Evolutionary conservation across 2,113 vertebrate species (phyloP), one percentile per base, ranked within the genome.

Genomic region (Scytalopus superciliaris): DNA sequence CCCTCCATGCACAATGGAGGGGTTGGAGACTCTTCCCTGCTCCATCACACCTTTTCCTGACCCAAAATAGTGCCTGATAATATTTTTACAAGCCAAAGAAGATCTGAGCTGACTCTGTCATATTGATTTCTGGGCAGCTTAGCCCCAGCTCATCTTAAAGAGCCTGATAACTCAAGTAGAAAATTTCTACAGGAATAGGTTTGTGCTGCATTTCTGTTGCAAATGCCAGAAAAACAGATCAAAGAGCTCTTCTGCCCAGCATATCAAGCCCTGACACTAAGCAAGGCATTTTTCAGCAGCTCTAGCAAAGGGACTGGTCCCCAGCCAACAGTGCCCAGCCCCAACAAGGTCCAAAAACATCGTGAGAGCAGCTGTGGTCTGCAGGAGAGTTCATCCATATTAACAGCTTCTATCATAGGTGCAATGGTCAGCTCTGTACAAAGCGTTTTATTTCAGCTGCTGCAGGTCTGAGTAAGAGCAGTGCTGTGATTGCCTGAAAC

Each of bases 351-450:
- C 39, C 7, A 10, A 40, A 78, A 31, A 21, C 47, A 25, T 3
- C 0, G 0, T 2, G 30, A 62, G 50, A 30, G 60, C 37, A 19
- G 86, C 37, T 1, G 1, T 23, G 47, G 19, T 19, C 28, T 3
- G 31, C 3, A 8, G 81, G 39, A 42, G 30, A 24, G 7, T 8
- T 3, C 1, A 1, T 15, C 68, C 23, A 0, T 4, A 17, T 1
- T 3, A 3, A n/a, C 10, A 9, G 28, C 10, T 79, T 50, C 72
- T 17, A 0, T 7, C 0, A 0, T 7, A 30, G 31, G 14, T 53
- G 68, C 68, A 2, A 3, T 37, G 55, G 7, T 33, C 63, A 55
- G 49, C 49, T 73, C 42, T 24, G 7, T 6, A 31, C 35, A 39
- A 50, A 78, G 14, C 9, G 3, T 91, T 90, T 85, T 31, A 12